These are phyloP conservation scores for Micromussa lordhowensis DNA, from an alignment of 92 coral and sea anemone species.

Conservation along the genomic window DNA sequence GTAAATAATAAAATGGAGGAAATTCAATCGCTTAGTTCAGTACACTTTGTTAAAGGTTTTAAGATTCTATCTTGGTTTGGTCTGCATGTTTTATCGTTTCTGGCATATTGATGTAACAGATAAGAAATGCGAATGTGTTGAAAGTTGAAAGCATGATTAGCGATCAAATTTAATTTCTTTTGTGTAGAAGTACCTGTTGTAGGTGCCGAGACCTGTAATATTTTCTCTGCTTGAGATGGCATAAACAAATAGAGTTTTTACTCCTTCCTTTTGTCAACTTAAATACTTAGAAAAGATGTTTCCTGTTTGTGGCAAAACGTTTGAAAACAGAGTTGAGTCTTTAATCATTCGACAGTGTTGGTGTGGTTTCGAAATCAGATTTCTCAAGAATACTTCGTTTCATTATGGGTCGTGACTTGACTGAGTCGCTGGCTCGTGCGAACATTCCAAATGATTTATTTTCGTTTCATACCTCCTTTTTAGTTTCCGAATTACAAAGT, in stretches of 20 bases:
- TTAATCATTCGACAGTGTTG: background rate
- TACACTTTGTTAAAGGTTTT: background rate
- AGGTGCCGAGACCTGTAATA: background rate
- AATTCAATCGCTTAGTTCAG: background rate
- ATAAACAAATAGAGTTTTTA: background rate
- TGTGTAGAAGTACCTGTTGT: background rate
- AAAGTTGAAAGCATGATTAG: background rate
- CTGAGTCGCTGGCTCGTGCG: background rate
- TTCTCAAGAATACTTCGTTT: background rate
- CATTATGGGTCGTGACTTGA: background rate
- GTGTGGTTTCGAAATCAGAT: background rate
- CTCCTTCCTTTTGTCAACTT: background rate
- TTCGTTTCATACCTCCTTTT: background rate
- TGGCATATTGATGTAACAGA: background rate
- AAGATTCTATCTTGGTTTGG: background rate
- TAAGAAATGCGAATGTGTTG: background rate
- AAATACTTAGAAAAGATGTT: background rate
- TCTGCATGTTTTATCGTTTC: background rate
- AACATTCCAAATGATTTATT: background rate
- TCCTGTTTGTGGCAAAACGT: background rate
- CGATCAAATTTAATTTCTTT: background rate
- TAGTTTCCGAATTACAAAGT: background rate
- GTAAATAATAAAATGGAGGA: background rate
- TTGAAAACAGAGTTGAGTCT: background rate
- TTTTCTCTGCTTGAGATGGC: conserved; percentile 15